phyloP scores from a whole-genome alignment of 2,113 vertebrate genomes.

The Trogon surrucura region DNA sequence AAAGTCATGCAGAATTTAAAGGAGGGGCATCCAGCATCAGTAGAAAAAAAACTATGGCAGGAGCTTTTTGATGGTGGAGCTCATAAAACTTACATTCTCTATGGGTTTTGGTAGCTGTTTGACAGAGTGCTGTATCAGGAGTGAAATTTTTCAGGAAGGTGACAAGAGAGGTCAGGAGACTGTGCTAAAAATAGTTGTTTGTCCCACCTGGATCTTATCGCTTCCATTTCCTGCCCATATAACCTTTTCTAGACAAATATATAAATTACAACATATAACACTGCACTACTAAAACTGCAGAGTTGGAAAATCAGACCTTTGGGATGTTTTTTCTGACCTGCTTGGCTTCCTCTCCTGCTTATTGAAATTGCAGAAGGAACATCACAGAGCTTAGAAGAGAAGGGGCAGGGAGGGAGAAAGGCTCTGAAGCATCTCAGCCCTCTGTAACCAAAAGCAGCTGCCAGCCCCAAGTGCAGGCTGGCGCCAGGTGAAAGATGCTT shows the following conservation, averaged over 20 bases:
- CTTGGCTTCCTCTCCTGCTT: neutral
- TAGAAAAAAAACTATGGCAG: neutral
- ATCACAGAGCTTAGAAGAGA: neutral
- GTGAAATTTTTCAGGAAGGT: neutral
- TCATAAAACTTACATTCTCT: neutral
- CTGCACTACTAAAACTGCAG: neutral
- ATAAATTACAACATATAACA: neutral
- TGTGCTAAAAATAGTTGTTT: neutral
- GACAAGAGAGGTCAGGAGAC: neutral
- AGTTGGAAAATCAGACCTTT: neutral
- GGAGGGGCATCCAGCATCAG: neutral
- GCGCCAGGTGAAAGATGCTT: neutral
- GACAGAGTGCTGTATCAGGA: neutral
- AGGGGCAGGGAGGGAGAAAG: neutral
- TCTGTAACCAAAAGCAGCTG: neutral
- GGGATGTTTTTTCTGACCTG: neutral
- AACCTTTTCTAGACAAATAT: neutral
- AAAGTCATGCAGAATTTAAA: neutral
- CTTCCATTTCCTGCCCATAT: neutral
- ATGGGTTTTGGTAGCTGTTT: neutral
- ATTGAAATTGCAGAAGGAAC: neutral
- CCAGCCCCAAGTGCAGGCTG: rapidly evolving
- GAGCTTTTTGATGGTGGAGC: neutral
- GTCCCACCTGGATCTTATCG: neutral
- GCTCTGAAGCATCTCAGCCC: neutral